phyloP scores from a whole-genome alignment of 2,113 vertebrate species.

The Rhizomys pruinosus region DNA sequence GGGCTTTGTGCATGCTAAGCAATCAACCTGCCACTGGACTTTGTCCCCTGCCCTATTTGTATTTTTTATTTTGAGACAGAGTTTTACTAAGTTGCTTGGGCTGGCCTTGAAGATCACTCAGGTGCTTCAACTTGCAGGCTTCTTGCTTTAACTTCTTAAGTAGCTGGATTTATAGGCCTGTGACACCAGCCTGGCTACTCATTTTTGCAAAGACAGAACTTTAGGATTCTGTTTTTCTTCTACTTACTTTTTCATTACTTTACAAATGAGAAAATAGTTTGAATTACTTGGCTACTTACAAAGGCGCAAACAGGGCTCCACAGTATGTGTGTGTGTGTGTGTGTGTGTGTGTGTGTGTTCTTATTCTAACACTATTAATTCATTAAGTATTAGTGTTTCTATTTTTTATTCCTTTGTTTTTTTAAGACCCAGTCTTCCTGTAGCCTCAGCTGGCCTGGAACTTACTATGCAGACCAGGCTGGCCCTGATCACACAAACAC shows the following conservation, averaged over 20 bases:
- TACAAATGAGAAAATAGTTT: not conserved
- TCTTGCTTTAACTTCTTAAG: not conserved
- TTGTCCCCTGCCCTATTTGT: not conserved
- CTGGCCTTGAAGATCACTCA: not conserved
- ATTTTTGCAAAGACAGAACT: not conserved
- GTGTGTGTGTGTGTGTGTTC: not conserved
- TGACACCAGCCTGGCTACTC: not conserved
- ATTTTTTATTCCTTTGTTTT: no score
- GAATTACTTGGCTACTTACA: not conserved
- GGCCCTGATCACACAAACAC: no score
- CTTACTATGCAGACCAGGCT: no score
- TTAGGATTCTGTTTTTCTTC: not conserved
- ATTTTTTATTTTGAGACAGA: not conserved
- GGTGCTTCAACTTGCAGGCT: not conserved
- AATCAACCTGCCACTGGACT: not conserved
- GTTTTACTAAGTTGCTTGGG: not conserved
- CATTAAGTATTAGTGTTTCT: not conserved
- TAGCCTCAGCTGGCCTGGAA: no score
- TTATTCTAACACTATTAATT: slow-evolving; percentile 5
- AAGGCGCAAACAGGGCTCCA: not conserved
- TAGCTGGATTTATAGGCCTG: not conserved
- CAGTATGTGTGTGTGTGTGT: not conserved
- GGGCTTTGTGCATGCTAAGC: not conserved
- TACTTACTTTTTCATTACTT: not conserved
- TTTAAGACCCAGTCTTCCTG: no score